Base-by-base conservation (phyloP, 2,888 invertebrate species). In the Andrena bucephala region DNA sequence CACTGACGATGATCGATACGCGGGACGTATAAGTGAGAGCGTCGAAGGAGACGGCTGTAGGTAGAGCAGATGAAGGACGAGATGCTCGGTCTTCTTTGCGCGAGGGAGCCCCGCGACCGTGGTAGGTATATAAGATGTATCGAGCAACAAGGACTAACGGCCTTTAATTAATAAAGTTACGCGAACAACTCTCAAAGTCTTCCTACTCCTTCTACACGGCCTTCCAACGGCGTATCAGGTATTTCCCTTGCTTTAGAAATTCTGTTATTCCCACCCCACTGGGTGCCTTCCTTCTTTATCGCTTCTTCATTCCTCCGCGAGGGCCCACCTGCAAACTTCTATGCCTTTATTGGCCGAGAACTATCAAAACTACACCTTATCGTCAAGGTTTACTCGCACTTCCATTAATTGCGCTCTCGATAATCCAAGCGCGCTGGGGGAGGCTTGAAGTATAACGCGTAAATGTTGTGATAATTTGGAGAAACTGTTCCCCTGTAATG, bases 111-210 rank as follows among this genome's bases (percentile, higher is more conserved):
- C 72, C 80, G 84, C 82, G 84, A 84, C 80, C 81, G 83, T 85
- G 78, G 78, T 70, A 73, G 73, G 82, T 86, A 83, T 88, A 89
- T 86, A 89, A 89, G 89, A 85, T 91, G 91, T 93, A 92, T 92
- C 91, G 89, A 90, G 91, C 90, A 92, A 92, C 91, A 91, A 89
- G 89, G 90, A 91, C 91, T 91, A 92, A 92, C 90, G 90, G 89
- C 89, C 91, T 92, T 92, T 93, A 93, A 93, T 93, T 93, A 93
- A 92, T 92, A 93, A 93, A 93, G 93, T 93, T 93, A 92, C 91
- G 89, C 87, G 90, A 91, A 92, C 91, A 92, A 91, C 91, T 92
- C 90, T 91, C 89, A 86, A 93, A 92, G 92, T 92, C 90, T 91
- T 90, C 88, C 81, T 67, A 60, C 86, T 77, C 85, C 89, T 81